Evolutionary conservation across 1,140 invertebrate species (phyloP), one percentile per base, ranked within the genome.

Genomic region (Nymphalis io): DNA sequence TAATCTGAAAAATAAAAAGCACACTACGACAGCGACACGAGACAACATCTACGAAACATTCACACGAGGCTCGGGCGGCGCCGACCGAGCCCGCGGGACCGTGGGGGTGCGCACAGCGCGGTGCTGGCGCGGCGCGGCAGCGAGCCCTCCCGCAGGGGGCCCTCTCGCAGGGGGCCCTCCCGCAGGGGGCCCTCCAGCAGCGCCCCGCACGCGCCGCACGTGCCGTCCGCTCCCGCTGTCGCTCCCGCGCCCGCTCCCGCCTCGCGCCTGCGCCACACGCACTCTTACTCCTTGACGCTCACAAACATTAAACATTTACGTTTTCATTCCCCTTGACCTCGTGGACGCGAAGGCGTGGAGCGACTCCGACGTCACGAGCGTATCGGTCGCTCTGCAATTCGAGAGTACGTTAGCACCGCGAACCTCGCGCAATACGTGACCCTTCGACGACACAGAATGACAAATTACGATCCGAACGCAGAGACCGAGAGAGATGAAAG

Each of bases 41-140:
- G 60, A 81, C 81, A 80, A 83, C 81, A 83, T 75, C 73, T 59
- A 78, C 72, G 46, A 15, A 48, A 59, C 59, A 61, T 39, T 13
- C 46, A 44, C 33, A 39, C 59, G 58, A 18, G 40, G 27, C 46
- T 21, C 40, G 21, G 57, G 39, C 55, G 51, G 27, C 27, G 68
- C 20, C 42, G 60, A n/a, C 57, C 48, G 64, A 15, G 18, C 48
- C 16, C 48, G 48, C 48, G 8, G 16, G 18, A 5, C 16, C 27
- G 27, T 33, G 61, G 53, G 55, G 40, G 20, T 13, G 55, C 61
- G 70, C 48, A 66, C 58, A 60, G 60, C 67, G 65, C 55, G 55
- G 66, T 53, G 78, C 78, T 79, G 61, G 86, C 82, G 27, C 85
- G 76, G 72, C 82, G 84, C 81, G 84, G 84, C 75, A 85, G 82